Evolutionary conservation across 1,140 invertebrate genomes (phyloP).

Genomic region (Drosophila arawakana): DNA sequence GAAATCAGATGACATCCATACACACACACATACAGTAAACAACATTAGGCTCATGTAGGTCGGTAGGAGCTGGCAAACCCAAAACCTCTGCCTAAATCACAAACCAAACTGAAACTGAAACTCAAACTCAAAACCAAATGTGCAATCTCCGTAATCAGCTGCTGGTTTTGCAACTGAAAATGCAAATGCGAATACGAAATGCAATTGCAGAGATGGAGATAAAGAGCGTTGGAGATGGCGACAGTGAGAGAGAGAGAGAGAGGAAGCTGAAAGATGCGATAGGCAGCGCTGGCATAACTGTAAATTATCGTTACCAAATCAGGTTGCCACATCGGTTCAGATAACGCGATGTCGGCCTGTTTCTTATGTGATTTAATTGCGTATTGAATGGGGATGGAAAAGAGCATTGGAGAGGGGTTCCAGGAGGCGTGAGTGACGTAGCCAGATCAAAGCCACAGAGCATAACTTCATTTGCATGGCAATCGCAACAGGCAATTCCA

Average conservation of each 20-base stretch:
- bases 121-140: conserved; percentile 25
- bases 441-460: conserved; percentile 57
- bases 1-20: conserved; percentile 19
- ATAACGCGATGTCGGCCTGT: conserved; percentile 40
- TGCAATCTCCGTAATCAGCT: conserved; percentile 45
- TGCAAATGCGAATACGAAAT: conserved; percentile 46
- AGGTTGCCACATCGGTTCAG: conserved; percentile 60
- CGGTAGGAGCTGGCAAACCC: not conserved
- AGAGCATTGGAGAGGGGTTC: not conserved
- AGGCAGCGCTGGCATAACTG: conserved; percentile 45
- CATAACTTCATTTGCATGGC: conserved; percentile 71
- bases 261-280: not conserved
- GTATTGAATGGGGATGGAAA: not conserved
- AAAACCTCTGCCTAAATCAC: not conserved
- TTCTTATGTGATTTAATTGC: conserved; percentile 64
- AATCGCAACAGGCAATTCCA: conserved; percentile 36
- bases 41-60: no score
- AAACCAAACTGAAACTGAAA: conserved; percentile 9
- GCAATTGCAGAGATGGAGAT: conserved; percentile 8
- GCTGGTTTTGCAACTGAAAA: conserved; percentile 28
- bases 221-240: not conserved
- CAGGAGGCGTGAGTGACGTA: not conserved
- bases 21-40: conserved; percentile 1
- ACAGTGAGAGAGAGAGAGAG: not conserved
- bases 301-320: conserved; percentile 74